Base-by-base conservation (phyloP, 2,797 vertebrate genomes). In the Falco naumanni region DNA sequence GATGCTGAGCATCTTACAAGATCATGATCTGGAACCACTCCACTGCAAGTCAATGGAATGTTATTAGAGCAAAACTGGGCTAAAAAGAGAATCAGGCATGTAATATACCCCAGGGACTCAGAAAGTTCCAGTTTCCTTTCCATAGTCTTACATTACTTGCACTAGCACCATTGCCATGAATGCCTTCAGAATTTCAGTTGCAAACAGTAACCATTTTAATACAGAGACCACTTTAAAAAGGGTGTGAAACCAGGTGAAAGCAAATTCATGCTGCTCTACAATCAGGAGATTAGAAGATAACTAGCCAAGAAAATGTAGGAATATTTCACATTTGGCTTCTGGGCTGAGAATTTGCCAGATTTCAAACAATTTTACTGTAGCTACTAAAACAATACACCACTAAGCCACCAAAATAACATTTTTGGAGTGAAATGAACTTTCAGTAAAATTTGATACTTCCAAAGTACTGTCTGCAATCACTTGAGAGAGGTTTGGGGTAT, bases 381-480 rank as follows among this genome's bases (percentile, higher is more conserved):
- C 82, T 82, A 84, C 60, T 91, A 84, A 80, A 93, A 63, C 39
- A 94, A 94, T 93, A 93, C 20, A 71, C 39, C 33, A 54, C 48
- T 84, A 90, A 80, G 66, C 28, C 87, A 95, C 84, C 59, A 78
- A 96, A 97, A 95, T 81, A 5, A 61, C 95, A 96, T 84, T 94
- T 96, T 87, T 90, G 82, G 91, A 92, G 37, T 70, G 43, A 94
- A 94, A 72, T 41, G 25, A 93, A 72, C 70, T 91, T 94, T 78
- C 48, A 91, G 83, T 81, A 91, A 93, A 90, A 96, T 89, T 68
- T 63, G 86, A 94, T 95, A 92, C 70, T 93, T 96, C 60, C 87
- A 95, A 96, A 88, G 50, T 84, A 90, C 71, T 94, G 57, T 88
- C 89, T 94, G 87, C 66, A 96, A 84, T 91, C 84, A 75, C 54